Conservation (phyloP, 2,113 vertebrate species). For the Toxostoma redivivum region DNA sequence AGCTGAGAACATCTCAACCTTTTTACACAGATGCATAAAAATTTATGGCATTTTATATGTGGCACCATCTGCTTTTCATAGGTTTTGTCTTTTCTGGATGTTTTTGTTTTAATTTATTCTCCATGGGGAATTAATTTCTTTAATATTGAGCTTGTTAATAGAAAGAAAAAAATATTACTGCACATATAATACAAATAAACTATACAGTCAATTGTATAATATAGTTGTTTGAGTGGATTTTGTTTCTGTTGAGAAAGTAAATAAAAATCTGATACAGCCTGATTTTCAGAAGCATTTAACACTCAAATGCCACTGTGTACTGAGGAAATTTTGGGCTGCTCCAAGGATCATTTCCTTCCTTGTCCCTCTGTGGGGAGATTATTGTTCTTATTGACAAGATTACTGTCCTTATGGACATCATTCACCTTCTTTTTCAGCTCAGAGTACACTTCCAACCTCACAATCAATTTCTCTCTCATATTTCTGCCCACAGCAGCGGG, state of each 20-base stretch:
- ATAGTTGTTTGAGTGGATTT: not conserved
- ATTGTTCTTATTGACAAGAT: not conserved
- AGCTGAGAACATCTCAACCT: not conserved
- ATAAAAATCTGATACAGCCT: not conserved
- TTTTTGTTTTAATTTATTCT: conserved; percentile 33
- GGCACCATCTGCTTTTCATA: conserved; percentile 23
- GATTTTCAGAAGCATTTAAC: not conserved
- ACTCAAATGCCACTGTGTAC: not conserved
- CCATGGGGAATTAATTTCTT: not conserved
- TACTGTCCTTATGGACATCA: not conserved
- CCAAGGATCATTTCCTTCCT: not conserved
- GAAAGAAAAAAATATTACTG: not conserved
- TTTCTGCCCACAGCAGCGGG: conserved; percentile 4
- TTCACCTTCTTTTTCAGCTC: not conserved
- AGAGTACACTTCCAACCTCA: not conserved
- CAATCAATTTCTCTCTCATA: conserved; percentile 12
- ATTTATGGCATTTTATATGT: not conserved
- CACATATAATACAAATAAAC: not conserved
- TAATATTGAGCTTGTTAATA: not conserved
- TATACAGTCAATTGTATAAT: not conserved
- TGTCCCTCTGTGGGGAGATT: not conserved
- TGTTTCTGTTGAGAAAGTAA: not conserved
- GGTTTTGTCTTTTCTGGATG: not conserved
- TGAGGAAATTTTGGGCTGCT: not conserved
- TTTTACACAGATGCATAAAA: conserved; percentile 18